phyloP scores from a whole-genome alignment of 2,797 vertebrate genomes.

The Stomatorhinus walkeri region DNA sequence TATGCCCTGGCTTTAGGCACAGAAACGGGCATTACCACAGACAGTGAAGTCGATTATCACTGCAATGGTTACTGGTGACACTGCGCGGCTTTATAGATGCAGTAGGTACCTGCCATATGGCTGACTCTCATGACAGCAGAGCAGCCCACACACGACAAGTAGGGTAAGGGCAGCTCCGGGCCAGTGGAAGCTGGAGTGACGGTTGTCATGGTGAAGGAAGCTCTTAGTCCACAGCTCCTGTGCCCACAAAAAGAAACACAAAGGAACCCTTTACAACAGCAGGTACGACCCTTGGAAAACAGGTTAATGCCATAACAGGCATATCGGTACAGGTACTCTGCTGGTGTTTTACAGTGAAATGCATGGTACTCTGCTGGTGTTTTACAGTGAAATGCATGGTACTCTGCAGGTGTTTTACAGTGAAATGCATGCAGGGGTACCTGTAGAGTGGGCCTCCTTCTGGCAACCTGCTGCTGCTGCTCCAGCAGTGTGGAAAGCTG shows the following conservation, averaged over 20 bases:
- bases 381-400: not conserved
- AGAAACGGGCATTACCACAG: not conserved
- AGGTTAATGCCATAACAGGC: not conserved
- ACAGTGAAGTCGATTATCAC: too few relatives aligned
- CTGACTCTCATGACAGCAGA: constrained; percentile 84
- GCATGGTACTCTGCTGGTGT: too few relatives aligned
- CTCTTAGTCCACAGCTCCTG: constrained; percentile 78
- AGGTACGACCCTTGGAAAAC: not conserved
- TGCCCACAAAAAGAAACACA: constrained; percentile 18
- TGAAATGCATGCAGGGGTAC: constrained; percentile 46
- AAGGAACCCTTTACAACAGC: not conserved
- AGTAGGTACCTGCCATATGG: constrained; percentile 78
- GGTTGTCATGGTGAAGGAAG: constrained; percentile 88
- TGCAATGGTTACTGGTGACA: not conserved
- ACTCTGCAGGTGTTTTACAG: not conserved
- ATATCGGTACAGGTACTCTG: not conserved
- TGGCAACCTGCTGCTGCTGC: constrained; percentile 69
- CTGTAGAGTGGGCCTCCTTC: constrained; percentile 62
- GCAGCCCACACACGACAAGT: constrained; percentile 73
- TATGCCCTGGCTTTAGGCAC: constrained; percentile 70
- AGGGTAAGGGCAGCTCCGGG: constrained; percentile 84
- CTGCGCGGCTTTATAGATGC: not conserved
- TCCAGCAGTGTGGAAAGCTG: constrained; percentile 80
- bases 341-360: not conserved
- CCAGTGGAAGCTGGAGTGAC: constrained; percentile 95